phyloP scores from a whole-genome alignment of 2,797 vertebrate species.

The Arremon brunneinucha region DNA sequence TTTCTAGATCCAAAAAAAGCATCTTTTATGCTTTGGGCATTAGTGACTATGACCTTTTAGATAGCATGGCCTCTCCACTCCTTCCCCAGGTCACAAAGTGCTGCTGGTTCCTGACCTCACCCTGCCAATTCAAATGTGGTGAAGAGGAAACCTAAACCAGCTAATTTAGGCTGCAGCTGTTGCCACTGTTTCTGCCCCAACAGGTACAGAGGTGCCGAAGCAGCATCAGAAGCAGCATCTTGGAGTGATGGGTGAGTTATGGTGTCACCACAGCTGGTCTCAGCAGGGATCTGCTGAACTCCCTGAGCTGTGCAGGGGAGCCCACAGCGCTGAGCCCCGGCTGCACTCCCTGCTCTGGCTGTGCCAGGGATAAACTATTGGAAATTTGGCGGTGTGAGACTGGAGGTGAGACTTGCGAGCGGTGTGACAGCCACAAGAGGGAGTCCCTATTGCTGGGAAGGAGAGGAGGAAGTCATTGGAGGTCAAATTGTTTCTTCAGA shows the following conservation, averaged over 20 bases:
- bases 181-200: not conserved
- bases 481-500: not conserved
- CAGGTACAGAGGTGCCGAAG: not conserved
- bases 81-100: not conserved
- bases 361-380: accelerated
- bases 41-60: not conserved
- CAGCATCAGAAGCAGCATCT: not conserved
- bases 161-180: accelerated
- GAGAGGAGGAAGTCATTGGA: accelerated
- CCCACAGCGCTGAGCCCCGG: not conserved
- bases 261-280: accelerated
- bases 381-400: accelerated
- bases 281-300: not conserved
- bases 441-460: not conserved
- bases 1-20: not conserved
- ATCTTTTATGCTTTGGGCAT: not conserved
- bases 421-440: not conserved
- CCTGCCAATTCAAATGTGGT: not conserved
- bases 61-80: not conserved
- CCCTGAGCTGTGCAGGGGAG: not conserved
- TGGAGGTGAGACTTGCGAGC: accelerated
- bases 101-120: not conserved
- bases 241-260: accelerated
- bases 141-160: not conserved
- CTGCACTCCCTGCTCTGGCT: accelerated